Base-by-base conservation (phyloP, 2,888 invertebrate genomes). In the Protophormia terraenovae region DNA sequence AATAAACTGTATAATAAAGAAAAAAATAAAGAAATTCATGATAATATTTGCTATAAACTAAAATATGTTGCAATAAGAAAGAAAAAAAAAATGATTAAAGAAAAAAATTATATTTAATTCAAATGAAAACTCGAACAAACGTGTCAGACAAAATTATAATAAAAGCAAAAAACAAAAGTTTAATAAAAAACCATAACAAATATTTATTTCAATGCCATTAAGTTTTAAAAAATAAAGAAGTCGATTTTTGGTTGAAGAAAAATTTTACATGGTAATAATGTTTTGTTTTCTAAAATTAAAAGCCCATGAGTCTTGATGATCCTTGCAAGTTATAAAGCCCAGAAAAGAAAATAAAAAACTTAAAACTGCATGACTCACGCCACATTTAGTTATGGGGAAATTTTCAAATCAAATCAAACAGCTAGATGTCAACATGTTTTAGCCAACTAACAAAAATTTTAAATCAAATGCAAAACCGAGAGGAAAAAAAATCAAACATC, bases 321-420 rank as follows among this genome's bases (percentile, higher is more conserved):
- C 84, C 84, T 76, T 71, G 72, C 47, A 60, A 35, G n/a, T n/a
- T n/a, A n/a, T n/a, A 67, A 24, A 55, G 38, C 29, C 16, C 16
- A 50, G 22, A 47, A 38, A 29, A 1, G n/a, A 29, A 60, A 72
- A 53, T 64, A 2, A 27, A 60, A 73, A 72, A 35, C 38, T 6
- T 6, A 16, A 73, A 79, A 60, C 64, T 81, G 81, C 85, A 85
- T 85, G 85, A 85, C 69, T 85, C 85, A 85, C 85, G 82, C 85
- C 81, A 82, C 62, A 69, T 75, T 64, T 55, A 19, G 64, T 69
- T 78, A 75, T 19, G 62, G 35, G 45, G 62, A 81, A 77, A 81
- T 81, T n/a, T 58, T 72, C 66, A 72, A 77, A 84, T 53, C 53
- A 19, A 80, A 84, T 84, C 64, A 71, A 71, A 80, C 50, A 41